Evolutionary conservation across 2,797 vertebrate species (phyloP).

Genomic region (Gallinago nigripennis): DNA sequence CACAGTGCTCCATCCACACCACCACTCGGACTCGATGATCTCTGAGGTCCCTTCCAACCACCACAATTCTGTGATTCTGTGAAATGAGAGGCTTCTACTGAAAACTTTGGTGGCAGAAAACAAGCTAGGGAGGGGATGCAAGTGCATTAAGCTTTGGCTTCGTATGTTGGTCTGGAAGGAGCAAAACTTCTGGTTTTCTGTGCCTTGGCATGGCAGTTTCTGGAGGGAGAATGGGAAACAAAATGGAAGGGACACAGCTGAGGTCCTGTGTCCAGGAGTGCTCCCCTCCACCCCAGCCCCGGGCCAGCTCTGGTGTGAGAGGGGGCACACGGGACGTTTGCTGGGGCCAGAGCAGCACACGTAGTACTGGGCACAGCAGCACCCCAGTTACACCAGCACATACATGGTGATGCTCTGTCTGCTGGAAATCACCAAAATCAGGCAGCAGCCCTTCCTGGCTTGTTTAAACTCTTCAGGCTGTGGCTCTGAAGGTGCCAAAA

Average conservation of each 20-base stretch:
- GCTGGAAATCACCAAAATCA: not conserved
- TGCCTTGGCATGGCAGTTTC: not conserved
- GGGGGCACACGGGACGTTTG: accelerated
- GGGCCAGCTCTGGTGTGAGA: not conserved
- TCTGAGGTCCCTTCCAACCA: no score
- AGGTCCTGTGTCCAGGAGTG: not conserved
- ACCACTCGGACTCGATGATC: no score
- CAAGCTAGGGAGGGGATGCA: accelerated
- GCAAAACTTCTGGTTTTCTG: not conserved
- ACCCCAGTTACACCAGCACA: not conserved
- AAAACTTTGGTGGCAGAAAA: not conserved
- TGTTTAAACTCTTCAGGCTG: not conserved
- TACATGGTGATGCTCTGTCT: not conserved
- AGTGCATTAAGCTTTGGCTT: not conserved
- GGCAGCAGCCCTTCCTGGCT: not conserved
- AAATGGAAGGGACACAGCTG: not conserved
- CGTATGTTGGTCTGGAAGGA: not conserved
- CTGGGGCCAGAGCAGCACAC: not conserved
- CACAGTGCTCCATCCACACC: not conserved
- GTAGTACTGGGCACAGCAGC: not conserved
- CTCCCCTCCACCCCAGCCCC: not conserved
- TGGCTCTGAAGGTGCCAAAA: not conserved
- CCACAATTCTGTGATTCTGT: no score
- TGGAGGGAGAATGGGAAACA: not conserved
- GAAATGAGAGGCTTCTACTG: not conserved